phyloP scores from a whole-genome alignment of 2,113 vertebrate genomes.

The Tachysurus fulvidraco region DNA sequence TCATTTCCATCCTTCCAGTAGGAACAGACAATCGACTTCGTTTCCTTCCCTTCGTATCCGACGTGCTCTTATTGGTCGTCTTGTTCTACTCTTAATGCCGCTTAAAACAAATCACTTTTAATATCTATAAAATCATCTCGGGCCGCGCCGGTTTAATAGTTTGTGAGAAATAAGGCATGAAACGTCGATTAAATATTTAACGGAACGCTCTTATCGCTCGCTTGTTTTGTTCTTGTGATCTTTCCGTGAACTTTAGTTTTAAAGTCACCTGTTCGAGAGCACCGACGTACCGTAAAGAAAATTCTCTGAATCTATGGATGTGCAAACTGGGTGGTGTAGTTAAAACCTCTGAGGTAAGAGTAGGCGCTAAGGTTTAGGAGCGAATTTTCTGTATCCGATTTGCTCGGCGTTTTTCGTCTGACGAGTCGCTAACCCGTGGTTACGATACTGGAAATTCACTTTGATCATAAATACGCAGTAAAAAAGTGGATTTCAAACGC shows the following conservation, averaged over 20 bases:
- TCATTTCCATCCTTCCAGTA: constrained; percentile 7
- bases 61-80: background rate
- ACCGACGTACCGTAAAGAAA: background rate
- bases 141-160: background rate
- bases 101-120: constrained; percentile 4
- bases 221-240: background rate
- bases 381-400: background rate
- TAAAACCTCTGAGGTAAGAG: background rate
- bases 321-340: background rate
- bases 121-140: background rate
- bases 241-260: background rate
- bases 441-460: background rate
- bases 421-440: background rate
- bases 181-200: constrained; percentile 14
- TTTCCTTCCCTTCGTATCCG: constrained; percentile 17
- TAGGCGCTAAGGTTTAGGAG: too few species aligned
- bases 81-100: background rate
- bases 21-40: background rate
- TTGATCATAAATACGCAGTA: background rate
- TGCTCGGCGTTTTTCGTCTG: background rate
- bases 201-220: background rate
- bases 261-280: background rate
- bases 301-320: background rate
- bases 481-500: background rate
- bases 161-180: background rate